Base-by-base conservation (phyloP, 2,113 vertebrate genomes). In the Microcebus tavaratra region DNA sequence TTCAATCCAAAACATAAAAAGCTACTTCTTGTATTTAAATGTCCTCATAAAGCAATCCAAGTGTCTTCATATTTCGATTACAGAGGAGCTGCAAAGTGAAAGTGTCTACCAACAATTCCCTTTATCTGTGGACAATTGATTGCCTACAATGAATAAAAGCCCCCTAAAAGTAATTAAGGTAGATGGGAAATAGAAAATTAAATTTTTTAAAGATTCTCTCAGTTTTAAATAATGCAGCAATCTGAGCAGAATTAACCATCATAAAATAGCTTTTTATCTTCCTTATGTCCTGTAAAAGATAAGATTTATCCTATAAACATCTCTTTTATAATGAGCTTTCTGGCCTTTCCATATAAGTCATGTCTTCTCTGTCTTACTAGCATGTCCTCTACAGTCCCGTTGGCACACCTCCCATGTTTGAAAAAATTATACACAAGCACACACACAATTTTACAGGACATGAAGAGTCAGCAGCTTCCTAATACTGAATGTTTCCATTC, bases 201-300 rank as follows among this genome's bases (percentile, higher is more conserved):
- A 68, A 53, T 84, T 89, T 95, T 97, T 53, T 3, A 76, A 96
- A 95, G 36, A 98, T 78, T 96, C 57, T 50, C 50, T 97, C 63
- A 87, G 53, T 97, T 97, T 96, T 97, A 97, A 97, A 97, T 96
- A 97, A 97, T 96, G 68, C 25, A 68, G 73, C 83, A 88, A 97
- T 94, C 65, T 90, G 75, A 91, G 39, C 39, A 95, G 75, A 96
- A 98, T 97, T 97, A 88, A 78, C 86, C 65, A 96, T 78, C n/a
- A 93, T 96, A 93, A 95, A 95, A 91, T 67, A 87, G 89, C 59
- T 95, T 97, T 97, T 97, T 95, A 93, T 97, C 91, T 95, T 95
- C 53, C 50, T 72, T 88, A 90, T 79, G 61, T 93, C 70, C 89
- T 92, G 1, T 93, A 92, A 96, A 95, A 95, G 85, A 87, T 93